phyloP scores from a whole-genome alignment of 2,888 invertebrate species.

The Parnassius apollo region DNA sequence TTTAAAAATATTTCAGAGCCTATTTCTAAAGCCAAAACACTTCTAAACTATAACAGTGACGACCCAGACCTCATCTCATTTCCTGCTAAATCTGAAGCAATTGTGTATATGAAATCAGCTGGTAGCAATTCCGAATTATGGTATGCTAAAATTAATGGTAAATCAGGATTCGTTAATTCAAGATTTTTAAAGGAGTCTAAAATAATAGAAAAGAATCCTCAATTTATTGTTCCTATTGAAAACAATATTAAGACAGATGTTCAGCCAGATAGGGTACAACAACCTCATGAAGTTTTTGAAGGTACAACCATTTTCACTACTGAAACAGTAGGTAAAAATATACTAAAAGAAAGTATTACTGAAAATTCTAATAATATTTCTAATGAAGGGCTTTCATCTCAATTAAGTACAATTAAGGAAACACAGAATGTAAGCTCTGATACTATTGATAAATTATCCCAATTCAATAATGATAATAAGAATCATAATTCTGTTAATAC shows the following conservation, averaged over 20 bases:
- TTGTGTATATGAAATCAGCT: slow-evolving; percentile 86
- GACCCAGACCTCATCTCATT: slow-evolving; percentile 83
- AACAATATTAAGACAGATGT: slow-evolving; percentile 39
- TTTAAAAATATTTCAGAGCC: slow-evolving; percentile 68
- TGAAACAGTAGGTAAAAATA: slow-evolving; percentile 37
- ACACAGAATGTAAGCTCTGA: slow-evolving; percentile 25
- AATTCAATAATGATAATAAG: slow-evolving; percentile 10
- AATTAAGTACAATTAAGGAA: slow-evolving; percentile 29
- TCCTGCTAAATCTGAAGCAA: slow-evolving; percentile 76
- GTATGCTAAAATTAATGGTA: slow-evolving; percentile 86
- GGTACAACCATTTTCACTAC: slow-evolving; percentile 83
- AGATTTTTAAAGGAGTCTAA: slow-evolving; percentile 82
- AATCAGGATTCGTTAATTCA: slow-evolving; percentile 84
- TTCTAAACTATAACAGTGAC: slow-evolving; percentile 77
- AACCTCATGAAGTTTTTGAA: slow-evolving; percentile 81
- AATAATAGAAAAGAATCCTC: slow-evolving; percentile 63
- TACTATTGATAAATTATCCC: slow-evolving; percentile 26
- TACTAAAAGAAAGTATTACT: slow-evolving; percentile 34
- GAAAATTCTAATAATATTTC: slow-evolving; percentile 32
- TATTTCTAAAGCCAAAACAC: slow-evolving; percentile 83
- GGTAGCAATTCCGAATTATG: slow-evolving; percentile 82
- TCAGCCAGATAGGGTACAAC: slow-evolving; percentile 66
- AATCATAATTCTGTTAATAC: not conserved
- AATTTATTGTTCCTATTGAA: slow-evolving; percentile 52
- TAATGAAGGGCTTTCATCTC: slow-evolving; percentile 28